Evolutionary conservation across 2,113 vertebrate genomes (phyloP), one percentile per base, ranked within the genome.

Genomic region (Tragelaphus scriptus): DNA sequence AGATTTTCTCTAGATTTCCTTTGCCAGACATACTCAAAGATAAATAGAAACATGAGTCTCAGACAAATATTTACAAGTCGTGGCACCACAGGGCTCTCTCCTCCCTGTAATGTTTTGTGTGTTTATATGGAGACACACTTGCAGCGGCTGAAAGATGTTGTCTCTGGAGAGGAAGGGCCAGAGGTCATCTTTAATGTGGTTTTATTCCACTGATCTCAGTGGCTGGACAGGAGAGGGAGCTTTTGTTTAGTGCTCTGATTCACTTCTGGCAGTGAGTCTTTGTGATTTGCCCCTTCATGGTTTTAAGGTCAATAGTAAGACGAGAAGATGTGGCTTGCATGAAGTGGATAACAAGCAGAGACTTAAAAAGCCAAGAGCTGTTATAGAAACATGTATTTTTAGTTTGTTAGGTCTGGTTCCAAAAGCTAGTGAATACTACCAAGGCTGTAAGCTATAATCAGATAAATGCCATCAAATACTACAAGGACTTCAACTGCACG

Each of bases 41-140:
- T 94, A 97, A 98, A 98, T 88, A 98, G 98, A 98, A 98, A 98
- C 92, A 97, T 28, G 94, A 98, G 13, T 92, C 97, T 92, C 30
- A 32, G 94, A 93, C 87, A 98, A 98, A 98, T 96, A 98, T 98
- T 98, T 97, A 97, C 91, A 96, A 95, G 90, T 96, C 90, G 82
- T 32, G 19, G 75, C 61, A 96, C 58, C 80, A 49, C 87, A 95
- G 91, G 97, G 81, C 49, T 8, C 90, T 97, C 84, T 77, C 5
- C 14, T 97, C 95, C 97, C 61, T 55, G 55, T 81, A 23, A 97
- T 81, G 86, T 94, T 95, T 85, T 97, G 77, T 98, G 96, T 98
- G 95, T 98, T 98, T 98, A 90, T 85, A 98, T 23, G 65, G 94
- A 44, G 25, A 56, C 59, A 63, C 28, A 40, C 79, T 95, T 9